phyloP scores from a whole-genome alignment of 2,797 vertebrate species.

The Esox masquinongy region DNA sequence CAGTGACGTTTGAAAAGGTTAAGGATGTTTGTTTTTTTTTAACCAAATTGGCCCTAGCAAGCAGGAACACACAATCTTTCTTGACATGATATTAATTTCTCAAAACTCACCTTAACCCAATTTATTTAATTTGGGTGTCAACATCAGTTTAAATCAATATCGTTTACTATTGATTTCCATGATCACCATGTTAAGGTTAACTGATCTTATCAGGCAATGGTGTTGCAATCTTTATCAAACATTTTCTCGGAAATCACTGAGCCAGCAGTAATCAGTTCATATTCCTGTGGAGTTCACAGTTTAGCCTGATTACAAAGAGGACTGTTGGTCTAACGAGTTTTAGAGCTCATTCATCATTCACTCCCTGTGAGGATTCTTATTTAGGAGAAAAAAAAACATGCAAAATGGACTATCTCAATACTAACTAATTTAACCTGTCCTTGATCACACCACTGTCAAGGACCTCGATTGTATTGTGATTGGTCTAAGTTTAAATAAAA shows the following conservation, averaged over 20 bases:
- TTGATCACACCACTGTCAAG: constrained; percentile 27
- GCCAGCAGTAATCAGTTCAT: too few species aligned
- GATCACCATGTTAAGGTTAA: too few species aligned
- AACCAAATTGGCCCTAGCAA: neutral
- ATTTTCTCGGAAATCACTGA: too few species aligned
- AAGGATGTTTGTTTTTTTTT: neutral
- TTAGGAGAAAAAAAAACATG: too few species aligned
- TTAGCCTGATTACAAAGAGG: neutral
- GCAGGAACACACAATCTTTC: neutral
- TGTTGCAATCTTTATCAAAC: too few species aligned
- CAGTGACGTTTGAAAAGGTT: constrained; percentile 15
- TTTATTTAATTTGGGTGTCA: neutral
- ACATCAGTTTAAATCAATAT: neutral
- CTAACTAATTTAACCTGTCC: constrained; percentile 5
- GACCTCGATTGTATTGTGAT: neutral
- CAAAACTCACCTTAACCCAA: too few species aligned
- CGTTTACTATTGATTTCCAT: neutral
- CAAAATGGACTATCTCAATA: constrained; percentile 34
- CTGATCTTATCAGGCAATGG: too few species aligned
- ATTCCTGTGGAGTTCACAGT: neutral
- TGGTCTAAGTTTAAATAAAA: neutral
- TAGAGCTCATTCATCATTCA: neutral
- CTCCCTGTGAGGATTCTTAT: neutral
- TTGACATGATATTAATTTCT: neutral
- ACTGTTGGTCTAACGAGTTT: constrained; percentile 27